Base-by-base conservation (phyloP, 1,140 invertebrate genomes). In the Parasteatoda tepidariorum region DNA sequence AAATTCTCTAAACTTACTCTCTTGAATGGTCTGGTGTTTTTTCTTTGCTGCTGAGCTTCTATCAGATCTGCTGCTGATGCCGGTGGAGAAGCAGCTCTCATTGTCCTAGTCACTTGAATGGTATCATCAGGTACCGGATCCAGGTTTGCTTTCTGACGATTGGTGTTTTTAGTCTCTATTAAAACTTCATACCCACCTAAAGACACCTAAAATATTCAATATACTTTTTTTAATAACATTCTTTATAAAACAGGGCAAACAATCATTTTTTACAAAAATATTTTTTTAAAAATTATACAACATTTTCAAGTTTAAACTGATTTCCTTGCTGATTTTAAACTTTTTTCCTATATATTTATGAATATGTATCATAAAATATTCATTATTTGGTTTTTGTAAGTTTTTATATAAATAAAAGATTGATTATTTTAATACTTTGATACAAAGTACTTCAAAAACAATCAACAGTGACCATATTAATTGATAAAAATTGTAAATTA, bases 71-170 rank as follows among this genome's bases (percentile, higher is more conserved):
- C 93, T 48, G 96, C 96, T 90, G 94, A 97, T 0, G 95, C 94
- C 15, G 97, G 97, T 28, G 97, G 97, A 22, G 97, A 98, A 71
- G 96, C 96, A 2, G 98, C 94, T 87, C 97, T 90, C 96, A 99
- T 98, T 59, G 92, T 93, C 87, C 93, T 94, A 1, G 96, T 94
- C 11, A 99, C 94, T 90, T 98, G 95, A 84, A 98, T 92, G 9
- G 97, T 97, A 89, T 99, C 97, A 90, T 99, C 97, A 84, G 93
- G 93, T 70, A 94, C 89, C 28, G 93, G 92, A 54, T 93, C 90
- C 74, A 99, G 91, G 7, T 92, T 93, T 86, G 92, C 92, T 85
- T 93, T 91, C 85, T 92, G 90, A 18, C 97, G 90, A 85, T 96
- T 93, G 83, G 92, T 89, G 86, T 92, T 90, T 89, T 97, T 97